Evolutionary conservation across 2,797 vertebrate species (phyloP).

Genomic region (Amphiprion clarkii): DNA sequence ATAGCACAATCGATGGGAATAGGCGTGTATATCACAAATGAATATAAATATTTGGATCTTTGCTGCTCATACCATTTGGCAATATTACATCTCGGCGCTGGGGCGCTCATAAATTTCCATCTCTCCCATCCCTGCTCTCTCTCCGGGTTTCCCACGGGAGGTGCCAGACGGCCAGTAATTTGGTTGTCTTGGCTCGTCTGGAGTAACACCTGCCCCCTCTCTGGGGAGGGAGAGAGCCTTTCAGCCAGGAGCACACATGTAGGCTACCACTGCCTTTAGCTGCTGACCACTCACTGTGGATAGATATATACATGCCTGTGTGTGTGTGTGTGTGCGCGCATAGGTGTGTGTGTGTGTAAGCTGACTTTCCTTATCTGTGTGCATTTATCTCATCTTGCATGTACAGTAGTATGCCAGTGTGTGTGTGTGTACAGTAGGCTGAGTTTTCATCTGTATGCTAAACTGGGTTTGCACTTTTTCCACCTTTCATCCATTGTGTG

Average conservation of each 20-base stretch:
- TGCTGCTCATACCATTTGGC: constrained; percentile 76
- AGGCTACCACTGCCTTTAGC: constrained; percentile 82
- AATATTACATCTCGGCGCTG: constrained; percentile 76
- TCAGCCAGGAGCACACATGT: constrained; percentile 81
- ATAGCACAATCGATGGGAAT: constrained; percentile 60
- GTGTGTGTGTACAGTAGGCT: constrained; percentile 10
- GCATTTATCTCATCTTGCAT: too few species aligned
- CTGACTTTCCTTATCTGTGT: background rate
- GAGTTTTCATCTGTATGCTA: constrained; percentile 44
- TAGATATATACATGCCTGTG: background rate
- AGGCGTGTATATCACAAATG: constrained; percentile 60
- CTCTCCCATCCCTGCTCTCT: constrained; percentile 70
- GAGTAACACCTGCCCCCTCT: constrained; percentile 99
- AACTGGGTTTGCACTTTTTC: constrained; percentile 31
- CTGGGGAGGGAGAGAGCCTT: constrained; percentile 85
- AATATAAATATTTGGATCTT: constrained; percentile 80
- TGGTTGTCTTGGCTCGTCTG: constrained; percentile 99
- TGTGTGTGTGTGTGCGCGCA: too few species aligned
- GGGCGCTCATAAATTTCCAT: constrained; percentile 84
- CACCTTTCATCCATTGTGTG: constrained; percentile 8
- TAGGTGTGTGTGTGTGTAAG: background rate
- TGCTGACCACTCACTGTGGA: constrained; percentile 75
- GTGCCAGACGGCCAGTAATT: constrained; percentile 99
- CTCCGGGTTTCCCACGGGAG: constrained; percentile 92
- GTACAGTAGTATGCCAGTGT: too few species aligned